Base-by-base conservation (phyloP, 1,140 invertebrate species). In the Drosophila suzukii region DNA sequence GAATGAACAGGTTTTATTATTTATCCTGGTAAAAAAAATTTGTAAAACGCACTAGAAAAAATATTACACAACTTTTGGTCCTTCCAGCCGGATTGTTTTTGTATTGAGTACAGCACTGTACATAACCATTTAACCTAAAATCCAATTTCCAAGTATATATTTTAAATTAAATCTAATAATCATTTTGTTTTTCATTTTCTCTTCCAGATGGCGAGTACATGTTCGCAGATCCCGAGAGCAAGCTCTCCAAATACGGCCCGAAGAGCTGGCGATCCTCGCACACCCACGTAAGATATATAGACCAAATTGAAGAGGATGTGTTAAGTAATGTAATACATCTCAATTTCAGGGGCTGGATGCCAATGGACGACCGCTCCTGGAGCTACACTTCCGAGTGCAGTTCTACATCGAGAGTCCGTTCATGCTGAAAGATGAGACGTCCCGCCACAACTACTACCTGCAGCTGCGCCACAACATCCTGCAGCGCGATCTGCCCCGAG, bases 241-340 rank as follows among this genome's bases (percentile, higher is more conserved):
- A 98, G 93, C 94, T 99, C 82, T 97, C 96, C 88, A 99, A 98
- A 93, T 98, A 98, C 94, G 97, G 97, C 72, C 97, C 97, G 81
- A 98, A 98, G 93, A 97, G 96, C 93, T 98, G 98, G 97, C 96
- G 97, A 92, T 97, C 97, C 68, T 97, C 97, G 62, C 96, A 97
- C 93, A 97, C 97, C 88, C 96, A 97, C 94, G 97, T 98, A 94
- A 96, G 96, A 27, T 75, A 2, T 7, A 11, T 15, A 6, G 6
- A 44, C 17, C 2, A 4, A 30, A 32, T 15, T 30, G 13, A 30
- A n/a, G 1, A 8, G 10, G n/a, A 17, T 6, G 4, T 32, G 4
- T 4, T 7, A 51, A 6, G 7, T 17, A 32, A 30, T 27, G 7
- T 11, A 38, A 34, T 47, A n/a, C 1, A 43, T 51, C 49, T 15